These are phyloP conservation scores for Coturnix japonica DNA, from an alignment of 2,113 vertebrate species.

Conservation along the genomic window DNA sequence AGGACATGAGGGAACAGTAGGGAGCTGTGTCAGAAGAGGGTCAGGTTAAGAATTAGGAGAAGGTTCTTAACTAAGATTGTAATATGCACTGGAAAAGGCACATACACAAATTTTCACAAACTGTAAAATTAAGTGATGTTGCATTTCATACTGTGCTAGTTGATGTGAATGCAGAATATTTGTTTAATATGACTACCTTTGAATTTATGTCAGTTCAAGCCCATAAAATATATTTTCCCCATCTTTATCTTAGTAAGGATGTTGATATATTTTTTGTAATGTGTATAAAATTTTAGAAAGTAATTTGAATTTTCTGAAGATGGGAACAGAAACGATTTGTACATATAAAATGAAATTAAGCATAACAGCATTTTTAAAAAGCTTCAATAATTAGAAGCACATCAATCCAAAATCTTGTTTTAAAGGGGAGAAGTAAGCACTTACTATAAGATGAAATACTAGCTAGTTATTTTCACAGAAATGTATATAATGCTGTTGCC, in stretches of 20 bases:
- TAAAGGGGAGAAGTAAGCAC: neutral
- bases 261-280: neutral
- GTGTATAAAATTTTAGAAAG: neutral
- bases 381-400: neutral
- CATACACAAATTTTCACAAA: neutral
- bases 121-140: neutral
- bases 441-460: neutral
- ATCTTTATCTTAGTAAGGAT: neutral
- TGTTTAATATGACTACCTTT: neutral
- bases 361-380: no score
- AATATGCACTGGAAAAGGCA: neutral
- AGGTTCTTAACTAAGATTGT: neutral
- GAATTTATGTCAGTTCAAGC: neutral
- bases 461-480: neutral
- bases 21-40: neutral
- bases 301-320: neutral
- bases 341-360: neutral
- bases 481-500: neutral
- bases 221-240: neutral
- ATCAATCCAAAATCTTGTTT: neutral
- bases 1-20: neutral
- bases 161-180: neutral
- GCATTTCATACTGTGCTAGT: neutral
- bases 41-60: neutral
- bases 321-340: neutral